A percentile compares a stretch with the other conserved stretches of the same genome.
Evolutionary conservation across 2,113 vertebrate species (phyloP).

Genomic region (Misgurnus anguillicaudatus): DNA sequence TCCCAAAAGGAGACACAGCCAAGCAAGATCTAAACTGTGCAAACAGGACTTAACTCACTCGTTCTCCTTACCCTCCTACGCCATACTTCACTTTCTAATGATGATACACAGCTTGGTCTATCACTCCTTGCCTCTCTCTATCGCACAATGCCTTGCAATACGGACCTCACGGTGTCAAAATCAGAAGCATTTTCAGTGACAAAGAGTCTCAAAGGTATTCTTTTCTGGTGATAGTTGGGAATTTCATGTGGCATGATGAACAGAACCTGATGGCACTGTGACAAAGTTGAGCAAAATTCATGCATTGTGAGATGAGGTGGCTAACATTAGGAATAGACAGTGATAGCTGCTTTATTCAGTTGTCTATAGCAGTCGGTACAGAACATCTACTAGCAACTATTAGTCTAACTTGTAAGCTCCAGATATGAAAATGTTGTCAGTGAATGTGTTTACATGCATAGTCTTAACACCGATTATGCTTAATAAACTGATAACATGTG

Average conservation of each 20-base stretch:
- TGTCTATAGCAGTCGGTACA: neutral
- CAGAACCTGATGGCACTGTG: neutral
- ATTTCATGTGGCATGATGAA: neutral
- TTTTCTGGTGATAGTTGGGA: neutral
- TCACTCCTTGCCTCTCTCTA: neutral
- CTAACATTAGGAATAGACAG: no score
- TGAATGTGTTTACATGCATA: no score
- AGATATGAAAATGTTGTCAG: no score
- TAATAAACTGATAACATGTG: no score
- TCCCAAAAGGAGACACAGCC: slow-evolving; percentile 29
- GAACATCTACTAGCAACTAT: neutral
- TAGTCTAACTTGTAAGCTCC: neutral
- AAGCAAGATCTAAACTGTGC: slow-evolving; percentile 32
- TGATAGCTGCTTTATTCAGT: neutral
- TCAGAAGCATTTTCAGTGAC: neutral
- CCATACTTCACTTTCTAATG: slow-evolving; percentile 18
- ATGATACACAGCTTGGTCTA: slow-evolving; percentile 5
- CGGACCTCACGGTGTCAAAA: neutral
- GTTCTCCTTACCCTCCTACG: neutral
- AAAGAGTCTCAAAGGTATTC: neutral
- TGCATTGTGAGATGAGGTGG: neutral
- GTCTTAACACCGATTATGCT: no score
- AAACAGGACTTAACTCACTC: slow-evolving; percentile 18
- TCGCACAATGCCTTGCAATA: neutral
- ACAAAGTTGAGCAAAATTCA: neutral